These are phyloP conservation scores for Erinaceus europaeus DNA, from an alignment of 2,113 vertebrate genomes.

Conservation along the genomic window DNA sequence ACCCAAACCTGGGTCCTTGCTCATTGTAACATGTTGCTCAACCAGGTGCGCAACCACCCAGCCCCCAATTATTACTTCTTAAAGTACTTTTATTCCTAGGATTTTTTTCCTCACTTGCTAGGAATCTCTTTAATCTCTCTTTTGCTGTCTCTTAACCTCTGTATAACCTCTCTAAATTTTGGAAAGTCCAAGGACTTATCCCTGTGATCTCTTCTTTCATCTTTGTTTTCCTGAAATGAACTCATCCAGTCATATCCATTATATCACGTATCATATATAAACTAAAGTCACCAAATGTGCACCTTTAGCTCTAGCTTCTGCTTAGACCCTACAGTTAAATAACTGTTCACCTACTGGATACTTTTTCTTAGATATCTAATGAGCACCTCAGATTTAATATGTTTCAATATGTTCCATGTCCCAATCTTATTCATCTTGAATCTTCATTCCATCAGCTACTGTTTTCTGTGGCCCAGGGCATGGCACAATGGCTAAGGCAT, in stretches of 20 bases:
- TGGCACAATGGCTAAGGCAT: no score
- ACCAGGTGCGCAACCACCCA: no score
- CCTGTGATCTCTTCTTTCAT: background rate
- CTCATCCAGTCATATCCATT: background rate
- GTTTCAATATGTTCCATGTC: background rate
- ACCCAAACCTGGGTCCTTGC: no score
- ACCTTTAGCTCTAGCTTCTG: background rate
- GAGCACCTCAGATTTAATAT: background rate
- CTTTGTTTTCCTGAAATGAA: background rate
- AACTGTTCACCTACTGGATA: background rate
- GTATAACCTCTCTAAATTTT: background rate
- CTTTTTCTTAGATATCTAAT: background rate
- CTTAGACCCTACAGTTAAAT: background rate
- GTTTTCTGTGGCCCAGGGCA: background rate
- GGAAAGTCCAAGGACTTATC: background rate
- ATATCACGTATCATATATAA: background rate
- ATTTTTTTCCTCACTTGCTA: background rate
- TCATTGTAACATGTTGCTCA: no score
- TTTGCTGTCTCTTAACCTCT: background rate
- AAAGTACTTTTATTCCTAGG: background rate
- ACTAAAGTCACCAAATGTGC: background rate
- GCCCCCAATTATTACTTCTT: background rate
- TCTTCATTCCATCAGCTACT: background rate
- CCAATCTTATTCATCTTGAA: background rate
- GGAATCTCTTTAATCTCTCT: background rate